Evolutionary conservation across 2,113 vertebrate species (phyloP).

Genomic region (Syngnathus floridae): DNA sequence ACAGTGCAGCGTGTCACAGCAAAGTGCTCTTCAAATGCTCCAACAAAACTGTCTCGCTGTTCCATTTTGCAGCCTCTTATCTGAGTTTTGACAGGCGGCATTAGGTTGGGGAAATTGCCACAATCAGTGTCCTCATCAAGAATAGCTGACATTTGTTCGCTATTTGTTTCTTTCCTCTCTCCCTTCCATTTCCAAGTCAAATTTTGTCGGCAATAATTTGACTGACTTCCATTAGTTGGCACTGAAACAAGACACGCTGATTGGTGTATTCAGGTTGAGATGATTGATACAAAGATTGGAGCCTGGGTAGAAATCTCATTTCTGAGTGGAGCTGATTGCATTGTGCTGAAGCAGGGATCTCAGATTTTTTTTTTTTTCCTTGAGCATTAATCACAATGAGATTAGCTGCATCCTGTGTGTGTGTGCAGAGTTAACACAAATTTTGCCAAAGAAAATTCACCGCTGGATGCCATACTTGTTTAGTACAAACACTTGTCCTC

Average conservation of each 20-base stretch:
- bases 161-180: slow-evolving; percentile 56
- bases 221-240: slow-evolving; percentile 56
- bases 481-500: slow-evolving; percentile 14
- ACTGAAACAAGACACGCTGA: slow-evolving; percentile 59
- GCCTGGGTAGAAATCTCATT: slow-evolving; percentile 65
- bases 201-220: slow-evolving; percentile 59
- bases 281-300: slow-evolving; percentile 59
- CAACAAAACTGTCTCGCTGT: slow-evolving; percentile 54
- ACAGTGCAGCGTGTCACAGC: slow-evolving; percentile 63
- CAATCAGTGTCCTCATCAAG: slow-evolving; percentile 66
- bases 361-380: slow-evolving; percentile 58
- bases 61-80: slow-evolving; percentile 40
- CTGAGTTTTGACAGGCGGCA: slow-evolving; percentile 53
- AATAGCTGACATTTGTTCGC: slow-evolving; percentile 62
- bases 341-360: slow-evolving; percentile 54
- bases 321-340: slow-evolving; percentile 67
- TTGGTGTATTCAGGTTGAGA: slow-evolving; percentile 62
- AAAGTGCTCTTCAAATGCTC: slow-evolving; percentile 64
- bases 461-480: slow-evolving; percentile 5
- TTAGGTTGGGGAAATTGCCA: slow-evolving; percentile 58
- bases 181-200: slow-evolving; percentile 63
- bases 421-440: not conserved
- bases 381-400: slow-evolving; percentile 56
- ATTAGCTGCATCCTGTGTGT: slow-evolving; percentile 40
- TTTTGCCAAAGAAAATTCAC: slow-evolving; percentile 11